These are phyloP conservation scores for Virgularia gustaviana DNA, from an alignment of 92 coral and sea anemone genomes.

Conservation along the genomic window DNA sequence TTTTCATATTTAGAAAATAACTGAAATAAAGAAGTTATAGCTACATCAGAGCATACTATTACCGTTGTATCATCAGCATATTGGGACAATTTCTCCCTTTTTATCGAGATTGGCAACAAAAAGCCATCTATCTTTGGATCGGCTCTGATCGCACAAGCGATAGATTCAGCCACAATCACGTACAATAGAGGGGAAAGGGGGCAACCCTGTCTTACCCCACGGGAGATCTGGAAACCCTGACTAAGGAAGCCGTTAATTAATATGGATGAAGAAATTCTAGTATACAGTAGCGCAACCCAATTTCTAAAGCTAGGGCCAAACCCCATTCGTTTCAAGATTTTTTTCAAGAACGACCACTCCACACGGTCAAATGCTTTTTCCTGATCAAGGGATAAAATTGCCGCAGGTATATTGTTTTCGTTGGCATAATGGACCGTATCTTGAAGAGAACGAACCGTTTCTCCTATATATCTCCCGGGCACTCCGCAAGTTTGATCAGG, in stretches of 20 bases:
- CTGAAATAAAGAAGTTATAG: not conserved
- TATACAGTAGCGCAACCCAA: not conserved
- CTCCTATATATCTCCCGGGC: constrained; percentile 10
- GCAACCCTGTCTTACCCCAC: constrained; percentile 42
- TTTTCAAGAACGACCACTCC: constrained; percentile 20
- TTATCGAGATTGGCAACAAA: constrained; percentile 2
- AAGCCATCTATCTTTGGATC: not conserved
- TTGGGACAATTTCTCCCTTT: constrained; percentile 1
- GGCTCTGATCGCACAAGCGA: constrained; percentile 2
- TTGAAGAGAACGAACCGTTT: not conserved
- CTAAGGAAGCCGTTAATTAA: constrained; percentile 17
- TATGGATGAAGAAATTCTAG: constrained; percentile 13
- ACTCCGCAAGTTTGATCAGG: constrained; percentile 33
- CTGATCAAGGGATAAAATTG: constrained; percentile 15
- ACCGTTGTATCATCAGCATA: constrained; percentile 42
- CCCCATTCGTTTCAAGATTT: constrained; percentile 14
- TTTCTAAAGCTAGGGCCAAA: constrained; percentile 32
- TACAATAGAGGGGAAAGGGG: constrained; percentile 35
- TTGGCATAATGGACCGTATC: constrained; percentile 4
- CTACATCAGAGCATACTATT: not conserved
- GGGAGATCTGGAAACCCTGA: not conserved
- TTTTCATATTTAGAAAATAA: not conserved
- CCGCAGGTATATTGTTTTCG: not conserved
- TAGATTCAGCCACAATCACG: constrained; percentile 5
- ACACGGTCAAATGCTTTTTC: constrained; percentile 41